These are phyloP conservation scores for Allacma fusca DNA, from an alignment of 2,888 invertebrate genomes.

Conservation along the genomic window DNA sequence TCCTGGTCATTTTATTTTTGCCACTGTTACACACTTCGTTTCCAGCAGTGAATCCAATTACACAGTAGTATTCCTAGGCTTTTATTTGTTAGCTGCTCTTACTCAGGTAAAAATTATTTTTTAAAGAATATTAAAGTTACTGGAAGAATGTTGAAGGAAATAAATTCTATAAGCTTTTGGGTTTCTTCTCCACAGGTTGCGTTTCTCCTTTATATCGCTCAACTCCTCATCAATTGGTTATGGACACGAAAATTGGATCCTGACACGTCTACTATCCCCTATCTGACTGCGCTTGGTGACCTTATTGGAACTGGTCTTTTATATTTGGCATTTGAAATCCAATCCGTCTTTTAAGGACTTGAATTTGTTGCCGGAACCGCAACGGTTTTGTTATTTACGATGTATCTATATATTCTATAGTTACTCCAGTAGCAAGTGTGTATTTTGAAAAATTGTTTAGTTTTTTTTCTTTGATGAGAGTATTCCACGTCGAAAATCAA, in stretches of 20 bases:
- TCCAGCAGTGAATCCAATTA: conserved; percentile 49
- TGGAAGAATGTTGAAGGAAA: not conserved
- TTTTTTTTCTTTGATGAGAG: not conserved
- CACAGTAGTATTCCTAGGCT: conserved; percentile 49
- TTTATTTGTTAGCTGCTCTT: conserved; percentile 57
- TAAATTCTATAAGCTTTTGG: not conserved
- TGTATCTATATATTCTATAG: not conserved
- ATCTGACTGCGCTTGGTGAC: conserved; percentile 88
- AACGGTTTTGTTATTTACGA: not conserved
- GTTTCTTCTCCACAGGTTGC: conserved; percentile 67
- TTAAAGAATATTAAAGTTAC: not conserved
- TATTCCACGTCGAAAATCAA: not conserved
- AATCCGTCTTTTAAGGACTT: conserved; percentile 59
- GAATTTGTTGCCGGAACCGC: not conserved
- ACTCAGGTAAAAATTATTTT: conserved; percentile 52
- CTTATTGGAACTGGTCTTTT: conserved; percentile 82
- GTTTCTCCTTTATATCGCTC: conserved; percentile 79
- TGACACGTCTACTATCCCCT: conserved; percentile 89
- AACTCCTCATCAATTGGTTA: conserved; percentile 82
- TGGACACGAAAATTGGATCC: conserved; percentile 85
- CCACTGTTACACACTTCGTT: conserved; percentile 55
- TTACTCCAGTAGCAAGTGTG: no score
- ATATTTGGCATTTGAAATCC: conserved; percentile 73
- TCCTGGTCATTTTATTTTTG: conserved; percentile 58
- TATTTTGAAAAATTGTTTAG: not conserved